These are phyloP conservation scores for Eristalis intricaria DNA, from an alignment of 2,888 invertebrate species.

Conservation along the genomic window DNA sequence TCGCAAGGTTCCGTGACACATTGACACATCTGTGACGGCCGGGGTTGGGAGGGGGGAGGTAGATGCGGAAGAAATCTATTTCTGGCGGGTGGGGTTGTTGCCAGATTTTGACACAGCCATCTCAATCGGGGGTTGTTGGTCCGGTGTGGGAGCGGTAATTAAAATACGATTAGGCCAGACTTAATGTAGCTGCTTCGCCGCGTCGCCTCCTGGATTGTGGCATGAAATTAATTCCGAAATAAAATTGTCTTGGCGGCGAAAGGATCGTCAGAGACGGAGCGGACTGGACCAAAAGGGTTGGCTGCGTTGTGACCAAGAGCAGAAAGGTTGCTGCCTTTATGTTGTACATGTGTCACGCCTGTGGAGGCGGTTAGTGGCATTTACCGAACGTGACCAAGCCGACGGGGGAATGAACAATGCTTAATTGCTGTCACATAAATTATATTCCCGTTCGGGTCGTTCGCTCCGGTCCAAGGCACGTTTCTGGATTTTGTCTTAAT, in stretches of 20 bases:
- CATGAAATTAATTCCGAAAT: conserved; percentile 20
- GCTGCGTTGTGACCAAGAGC: neutral
- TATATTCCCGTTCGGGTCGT: neutral
- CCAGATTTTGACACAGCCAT: conserved; percentile 57
- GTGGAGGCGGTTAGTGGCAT: neutral
- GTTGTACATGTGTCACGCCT: neutral
- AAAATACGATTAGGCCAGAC: conserved; percentile 58
- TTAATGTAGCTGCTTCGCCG: conserved; percentile 24
- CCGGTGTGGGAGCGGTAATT: conserved; percentile 56
- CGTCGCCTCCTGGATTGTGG: neutral
- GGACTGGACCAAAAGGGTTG: neutral
- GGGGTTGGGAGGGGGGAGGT: neutral
- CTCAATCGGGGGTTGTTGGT: conserved; percentile 37
- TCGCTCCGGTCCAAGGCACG: neutral
- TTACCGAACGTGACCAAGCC: neutral
- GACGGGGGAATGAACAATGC: neutral
- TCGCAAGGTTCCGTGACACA: conserved; percentile 14
- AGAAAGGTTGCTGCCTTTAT: neutral
- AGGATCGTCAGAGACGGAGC: neutral
- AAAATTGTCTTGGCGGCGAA: neutral
- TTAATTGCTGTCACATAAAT: neutral
- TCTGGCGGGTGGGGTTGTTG: conserved; percentile 2
- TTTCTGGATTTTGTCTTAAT: neutral
- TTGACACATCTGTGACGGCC: conserved; percentile 19
- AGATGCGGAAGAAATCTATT: conserved; percentile 23